Conservation (phyloP, 2,888 invertebrate species). For the Quadroppia sp. region DNA sequence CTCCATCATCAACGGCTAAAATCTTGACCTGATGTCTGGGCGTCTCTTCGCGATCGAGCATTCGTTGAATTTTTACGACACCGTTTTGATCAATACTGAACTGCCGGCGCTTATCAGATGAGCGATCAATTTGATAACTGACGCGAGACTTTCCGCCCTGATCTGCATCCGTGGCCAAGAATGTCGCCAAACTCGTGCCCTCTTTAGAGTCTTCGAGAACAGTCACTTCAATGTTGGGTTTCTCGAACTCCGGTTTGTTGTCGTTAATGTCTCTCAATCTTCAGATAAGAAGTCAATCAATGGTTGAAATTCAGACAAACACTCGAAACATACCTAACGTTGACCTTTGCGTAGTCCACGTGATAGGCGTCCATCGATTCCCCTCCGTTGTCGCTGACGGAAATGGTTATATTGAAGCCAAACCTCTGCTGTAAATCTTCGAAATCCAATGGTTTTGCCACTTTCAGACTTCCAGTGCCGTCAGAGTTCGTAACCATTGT, state of each 20-base stretch:
- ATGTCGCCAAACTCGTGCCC: conserved; percentile 83
- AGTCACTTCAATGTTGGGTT: conserved; percentile 84
- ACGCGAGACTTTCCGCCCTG: conserved; percentile 59
- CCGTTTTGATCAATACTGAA: conserved; percentile 93
- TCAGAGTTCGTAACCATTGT: conserved; percentile 95
- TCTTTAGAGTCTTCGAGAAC: conserved; percentile 88
- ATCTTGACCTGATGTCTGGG: conserved; percentile 94
- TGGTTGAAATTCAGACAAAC: background rate
- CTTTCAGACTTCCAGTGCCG: conserved; percentile 88
- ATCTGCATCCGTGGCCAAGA: conserved; percentile 92
- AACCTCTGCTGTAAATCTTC: conserved; percentile 91
- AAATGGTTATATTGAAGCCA: conserved; percentile 86
- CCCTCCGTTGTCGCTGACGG: conserved; percentile 52
- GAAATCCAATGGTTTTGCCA: conserved; percentile 86
- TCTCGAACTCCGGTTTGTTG: conserved; percentile 82
- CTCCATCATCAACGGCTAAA: conserved; percentile 87
- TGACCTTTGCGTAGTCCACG: conserved; percentile 92
- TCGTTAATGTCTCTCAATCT: conserved; percentile 84
- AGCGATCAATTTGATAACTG: conserved; percentile 77
- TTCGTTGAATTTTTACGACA: conserved; percentile 86
- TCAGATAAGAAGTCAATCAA: background rate
- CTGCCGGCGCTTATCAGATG: conserved; percentile 85
- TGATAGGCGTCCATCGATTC: conserved; percentile 76
- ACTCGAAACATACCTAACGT: conserved; percentile 59
- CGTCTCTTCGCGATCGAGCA: conserved; percentile 87